Conservation (phyloP, 2,797 vertebrate species). For the Protosalanx chinensis region DNA sequence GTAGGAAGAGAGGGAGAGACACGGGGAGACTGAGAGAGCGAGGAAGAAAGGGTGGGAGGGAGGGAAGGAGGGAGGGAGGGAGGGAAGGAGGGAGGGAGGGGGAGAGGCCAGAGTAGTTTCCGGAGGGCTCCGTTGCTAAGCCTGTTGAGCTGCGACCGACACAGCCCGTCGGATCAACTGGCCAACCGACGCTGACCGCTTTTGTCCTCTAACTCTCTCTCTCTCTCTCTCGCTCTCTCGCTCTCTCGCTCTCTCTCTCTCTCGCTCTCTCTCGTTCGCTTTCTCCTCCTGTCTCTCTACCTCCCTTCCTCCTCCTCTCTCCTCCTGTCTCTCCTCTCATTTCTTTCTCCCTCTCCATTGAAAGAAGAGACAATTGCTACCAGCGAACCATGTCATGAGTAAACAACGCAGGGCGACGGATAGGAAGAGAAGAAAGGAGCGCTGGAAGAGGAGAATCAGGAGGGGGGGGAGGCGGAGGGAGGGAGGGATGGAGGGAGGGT, state of each 20-base stretch:
- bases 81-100: background rate
- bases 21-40: too few relatives aligned
- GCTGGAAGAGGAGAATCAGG: too few relatives aligned
- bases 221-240: background rate
- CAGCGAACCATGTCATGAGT: background rate
- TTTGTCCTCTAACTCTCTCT: too few relatives aligned
- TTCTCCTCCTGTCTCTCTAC: background rate
- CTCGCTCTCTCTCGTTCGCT: background rate
- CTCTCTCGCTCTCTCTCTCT: background rate
- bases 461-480: too few relatives aligned
- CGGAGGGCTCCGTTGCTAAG: too few relatives aligned
- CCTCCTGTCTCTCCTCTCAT: background rate
- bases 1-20: background rate
- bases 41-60: too few relatives aligned
- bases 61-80: too few relatives aligned
- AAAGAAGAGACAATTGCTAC: background rate
- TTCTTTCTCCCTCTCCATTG: background rate
- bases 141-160: too few relatives aligned
- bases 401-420: too few relatives aligned
- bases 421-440: background rate
- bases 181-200: too few relatives aligned
- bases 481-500: too few relatives aligned
- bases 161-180: too few relatives aligned
- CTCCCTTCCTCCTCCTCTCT: background rate
- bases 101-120: conserved; percentile 9